Conservation (phyloP, 1,140 invertebrate genomes). For the Drosophila saltans region DNA sequence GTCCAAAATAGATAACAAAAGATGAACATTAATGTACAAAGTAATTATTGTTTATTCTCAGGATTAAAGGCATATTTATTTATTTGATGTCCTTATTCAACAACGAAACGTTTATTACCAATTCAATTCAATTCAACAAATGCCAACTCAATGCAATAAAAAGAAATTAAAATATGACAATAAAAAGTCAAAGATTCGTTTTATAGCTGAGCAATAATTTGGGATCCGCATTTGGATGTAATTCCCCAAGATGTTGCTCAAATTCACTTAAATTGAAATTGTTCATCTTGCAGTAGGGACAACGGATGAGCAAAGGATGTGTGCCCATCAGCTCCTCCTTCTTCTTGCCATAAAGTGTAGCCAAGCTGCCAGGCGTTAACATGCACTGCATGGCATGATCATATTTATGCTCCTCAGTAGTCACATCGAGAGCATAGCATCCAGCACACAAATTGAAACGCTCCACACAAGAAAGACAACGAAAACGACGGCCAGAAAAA, state of each 20-base stretch:
- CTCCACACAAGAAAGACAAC: slow-evolving; percentile 23
- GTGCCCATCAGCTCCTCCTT: neutral
- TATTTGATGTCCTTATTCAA: slow-evolving; percentile 18
- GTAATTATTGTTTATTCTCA: slow-evolving; percentile 18
- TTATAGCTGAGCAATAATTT: slow-evolving; percentile 16
- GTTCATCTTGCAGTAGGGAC: slow-evolving; percentile 23
- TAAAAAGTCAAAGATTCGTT: slow-evolving; percentile 1
- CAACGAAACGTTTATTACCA: slow-evolving; percentile 1
- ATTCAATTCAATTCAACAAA: neutral
- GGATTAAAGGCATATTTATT: neutral
- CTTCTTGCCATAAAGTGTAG: neutral
- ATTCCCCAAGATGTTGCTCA: neutral
- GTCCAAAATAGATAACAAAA: slow-evolving; percentile 16
- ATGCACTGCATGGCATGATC: slow-evolving; percentile 36
- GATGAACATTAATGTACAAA: slow-evolving; percentile 11
- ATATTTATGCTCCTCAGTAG: slow-evolving; percentile 31
- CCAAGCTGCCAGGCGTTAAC: slow-evolving; percentile 11
- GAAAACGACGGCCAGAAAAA: slow-evolving; percentile 31
- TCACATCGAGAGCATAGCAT: slow-evolving; percentile 33
- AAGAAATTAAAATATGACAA: neutral
- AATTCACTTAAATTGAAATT: slow-evolving; percentile 29
- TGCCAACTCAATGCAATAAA: neutral
- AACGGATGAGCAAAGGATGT: neutral
- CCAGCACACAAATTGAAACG: slow-evolving; percentile 25
- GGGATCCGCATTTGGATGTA: slow-evolving; percentile 20